These are phyloP conservation scores for Ariolimax columbianus DNA, from an alignment of 2,888 invertebrate species.

Conservation along the genomic window DNA sequence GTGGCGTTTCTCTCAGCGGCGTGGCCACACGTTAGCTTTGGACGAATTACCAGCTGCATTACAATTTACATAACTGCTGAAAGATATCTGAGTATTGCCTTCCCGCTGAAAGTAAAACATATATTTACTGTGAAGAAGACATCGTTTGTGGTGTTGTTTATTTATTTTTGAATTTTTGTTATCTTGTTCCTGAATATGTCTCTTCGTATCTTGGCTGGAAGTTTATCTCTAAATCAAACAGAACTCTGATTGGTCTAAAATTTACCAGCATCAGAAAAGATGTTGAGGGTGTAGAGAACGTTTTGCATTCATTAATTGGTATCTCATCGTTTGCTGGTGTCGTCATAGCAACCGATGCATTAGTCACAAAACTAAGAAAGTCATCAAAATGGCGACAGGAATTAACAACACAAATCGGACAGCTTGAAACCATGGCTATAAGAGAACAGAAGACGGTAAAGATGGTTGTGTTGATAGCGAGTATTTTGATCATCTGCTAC, in stretches of 20 bases:
- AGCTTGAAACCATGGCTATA: neutral
- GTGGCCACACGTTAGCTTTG: too few relatives aligned
- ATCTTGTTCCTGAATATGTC: too few relatives aligned
- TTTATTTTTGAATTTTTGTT: too few relatives aligned
- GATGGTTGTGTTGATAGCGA: slow-evolving; percentile 13
- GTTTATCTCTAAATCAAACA: neutral
- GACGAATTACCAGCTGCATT: too few relatives aligned
- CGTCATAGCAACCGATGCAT: neutral
- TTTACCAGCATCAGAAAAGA: neutral
- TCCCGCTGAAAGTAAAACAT: too few relatives aligned
- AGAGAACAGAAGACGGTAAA: neutral
- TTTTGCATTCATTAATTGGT: neutral
- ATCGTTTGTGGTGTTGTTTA: too few relatives aligned
- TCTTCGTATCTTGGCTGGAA: too few relatives aligned
- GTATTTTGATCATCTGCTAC: slow-evolving; percentile 14
- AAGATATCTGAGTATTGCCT: too few relatives aligned
- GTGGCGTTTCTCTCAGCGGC: too few relatives aligned
- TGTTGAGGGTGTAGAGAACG: neutral
- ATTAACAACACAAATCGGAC: neutral
- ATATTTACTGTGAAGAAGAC: too few relatives aligned
- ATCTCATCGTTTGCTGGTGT: neutral
- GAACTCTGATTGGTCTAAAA: neutral
- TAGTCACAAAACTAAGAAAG: neutral
- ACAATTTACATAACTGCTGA: too few relatives aligned
- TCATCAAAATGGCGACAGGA: slow-evolving; percentile 9